A percentile compares a stretch with the other conserved stretches of the same genome.
Evolutionary conservation across 2,797 vertebrate genomes (phyloP).

Genomic region (Anguilla obscura): DNA sequence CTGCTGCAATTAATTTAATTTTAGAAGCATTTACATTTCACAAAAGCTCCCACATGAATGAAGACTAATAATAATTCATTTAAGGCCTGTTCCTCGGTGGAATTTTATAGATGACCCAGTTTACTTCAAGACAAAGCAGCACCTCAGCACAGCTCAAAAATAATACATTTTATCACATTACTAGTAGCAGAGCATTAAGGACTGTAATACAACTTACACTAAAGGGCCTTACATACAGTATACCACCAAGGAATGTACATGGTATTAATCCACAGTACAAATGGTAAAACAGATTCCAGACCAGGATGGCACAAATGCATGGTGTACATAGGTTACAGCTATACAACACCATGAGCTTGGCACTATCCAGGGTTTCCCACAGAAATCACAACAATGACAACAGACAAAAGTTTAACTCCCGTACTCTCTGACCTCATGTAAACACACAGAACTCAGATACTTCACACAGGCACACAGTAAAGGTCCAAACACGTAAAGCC

Average conservation of each 20-base stretch:
- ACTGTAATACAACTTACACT: neutral
- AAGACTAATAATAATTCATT: conserved; percentile 3
- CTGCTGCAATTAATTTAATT: neutral
- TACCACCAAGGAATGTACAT: neutral
- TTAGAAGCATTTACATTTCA: neutral
- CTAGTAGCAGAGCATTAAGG: neutral
- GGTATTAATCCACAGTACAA: neutral
- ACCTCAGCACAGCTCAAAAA: neutral
- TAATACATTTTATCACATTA: neutral
- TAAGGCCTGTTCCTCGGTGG: neutral
- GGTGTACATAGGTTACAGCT: neutral
- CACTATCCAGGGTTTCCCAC: neutral
- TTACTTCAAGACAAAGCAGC: neutral
- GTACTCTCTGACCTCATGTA: neutral
- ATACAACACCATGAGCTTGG: neutral
- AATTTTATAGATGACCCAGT: neutral
- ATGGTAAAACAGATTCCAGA: neutral
- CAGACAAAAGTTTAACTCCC: neutral
- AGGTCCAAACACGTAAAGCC: neutral
- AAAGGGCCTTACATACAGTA: neutral
- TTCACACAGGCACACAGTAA: too few species aligned
- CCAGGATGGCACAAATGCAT: neutral
- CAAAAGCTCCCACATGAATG: conserved; percentile 8
- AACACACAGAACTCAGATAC: neutral
- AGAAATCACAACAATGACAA: neutral